Conservation (phyloP, 2,888 invertebrate genomes). For the Polietes domitor region DNA sequence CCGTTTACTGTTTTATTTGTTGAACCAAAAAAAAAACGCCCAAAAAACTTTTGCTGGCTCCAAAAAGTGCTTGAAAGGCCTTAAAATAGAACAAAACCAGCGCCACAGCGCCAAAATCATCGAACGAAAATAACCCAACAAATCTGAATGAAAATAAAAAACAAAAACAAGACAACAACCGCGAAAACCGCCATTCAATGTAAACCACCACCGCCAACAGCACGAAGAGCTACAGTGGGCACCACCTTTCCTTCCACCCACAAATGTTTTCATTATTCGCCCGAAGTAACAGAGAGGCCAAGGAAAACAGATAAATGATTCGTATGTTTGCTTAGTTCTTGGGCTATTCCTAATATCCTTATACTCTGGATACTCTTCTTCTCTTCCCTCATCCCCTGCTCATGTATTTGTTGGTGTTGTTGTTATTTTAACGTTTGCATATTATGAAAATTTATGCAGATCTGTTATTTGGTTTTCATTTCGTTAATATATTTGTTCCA, state of each 20-base stretch:
- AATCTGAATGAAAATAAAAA: not conserved
- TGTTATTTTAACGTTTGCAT: slow-evolving; percentile 24
- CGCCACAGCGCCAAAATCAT: not conserved
- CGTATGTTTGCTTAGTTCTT: not conserved
- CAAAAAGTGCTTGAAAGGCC: not conserved
- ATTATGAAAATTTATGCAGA: slow-evolving; percentile 55
- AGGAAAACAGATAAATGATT: not conserved
- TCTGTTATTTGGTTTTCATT: slow-evolving; percentile 53
- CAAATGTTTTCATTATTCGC: slow-evolving; percentile 5
- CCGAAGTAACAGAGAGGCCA: not conserved
- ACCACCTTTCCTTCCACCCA: too few species aligned
- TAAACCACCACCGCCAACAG: too few species aligned
- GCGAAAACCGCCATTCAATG: too few species aligned
- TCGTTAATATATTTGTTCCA: slow-evolving; percentile 36
- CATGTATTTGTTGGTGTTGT: not conserved
- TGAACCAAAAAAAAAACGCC: not conserved
- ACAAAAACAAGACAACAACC: not conserved
- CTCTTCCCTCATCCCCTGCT: not conserved
- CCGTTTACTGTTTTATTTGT: not conserved
- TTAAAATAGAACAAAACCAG: not conserved
- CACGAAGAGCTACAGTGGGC: not conserved
- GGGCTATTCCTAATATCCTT: not conserved
- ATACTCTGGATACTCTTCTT: not conserved
- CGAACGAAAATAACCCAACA: not conserved
- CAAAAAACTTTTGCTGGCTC: not conserved